phyloP scores from a whole-genome alignment of 2,888 invertebrate species.

The Diarsia dahlii region DNA sequence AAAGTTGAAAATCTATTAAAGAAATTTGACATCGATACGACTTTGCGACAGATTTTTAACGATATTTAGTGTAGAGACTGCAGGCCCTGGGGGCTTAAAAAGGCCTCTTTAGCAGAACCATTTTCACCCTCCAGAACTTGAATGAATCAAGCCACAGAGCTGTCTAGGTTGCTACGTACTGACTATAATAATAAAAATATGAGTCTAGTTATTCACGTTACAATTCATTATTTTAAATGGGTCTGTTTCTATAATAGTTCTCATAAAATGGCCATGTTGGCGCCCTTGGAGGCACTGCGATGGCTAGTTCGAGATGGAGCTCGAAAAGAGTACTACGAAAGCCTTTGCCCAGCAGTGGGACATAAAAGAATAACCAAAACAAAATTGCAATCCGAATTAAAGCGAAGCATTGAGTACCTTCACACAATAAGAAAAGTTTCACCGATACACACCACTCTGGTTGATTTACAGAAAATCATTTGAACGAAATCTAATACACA shows the following conservation, averaged over 20 bases:
- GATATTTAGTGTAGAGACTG: too few relatives aligned
- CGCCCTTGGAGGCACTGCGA: neutral
- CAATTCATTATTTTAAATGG: neutral
- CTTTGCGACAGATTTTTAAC: too few relatives aligned
- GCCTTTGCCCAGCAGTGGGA: neutral
- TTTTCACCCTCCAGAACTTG: too few relatives aligned
- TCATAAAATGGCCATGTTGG: neutral
- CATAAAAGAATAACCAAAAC: neutral
- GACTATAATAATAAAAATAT: neutral
- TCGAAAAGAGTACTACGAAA: neutral
- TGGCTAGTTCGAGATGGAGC: neutral
- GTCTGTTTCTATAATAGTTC: neutral
- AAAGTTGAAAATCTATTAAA: too few relatives aligned
- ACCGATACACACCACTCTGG: constrained; percentile 26
- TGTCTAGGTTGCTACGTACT: too few relatives aligned
- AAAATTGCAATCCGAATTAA: neutral
- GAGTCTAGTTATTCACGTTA: neutral
- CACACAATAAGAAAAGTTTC: constrained; percentile 27
- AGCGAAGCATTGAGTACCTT: neutral
- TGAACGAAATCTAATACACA: constrained; percentile 55
- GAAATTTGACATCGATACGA: too few relatives aligned
- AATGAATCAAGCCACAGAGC: too few relatives aligned
- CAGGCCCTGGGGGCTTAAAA: too few relatives aligned
- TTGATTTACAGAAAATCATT: constrained; percentile 60
- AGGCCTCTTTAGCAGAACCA: too few relatives aligned